A percentile compares a stretch with the other conserved stretches of the same genome.
Evolutionary conservation across 2,797 vertebrate genomes (phyloP).

Genomic region (Gallinago nigripennis): DNA sequence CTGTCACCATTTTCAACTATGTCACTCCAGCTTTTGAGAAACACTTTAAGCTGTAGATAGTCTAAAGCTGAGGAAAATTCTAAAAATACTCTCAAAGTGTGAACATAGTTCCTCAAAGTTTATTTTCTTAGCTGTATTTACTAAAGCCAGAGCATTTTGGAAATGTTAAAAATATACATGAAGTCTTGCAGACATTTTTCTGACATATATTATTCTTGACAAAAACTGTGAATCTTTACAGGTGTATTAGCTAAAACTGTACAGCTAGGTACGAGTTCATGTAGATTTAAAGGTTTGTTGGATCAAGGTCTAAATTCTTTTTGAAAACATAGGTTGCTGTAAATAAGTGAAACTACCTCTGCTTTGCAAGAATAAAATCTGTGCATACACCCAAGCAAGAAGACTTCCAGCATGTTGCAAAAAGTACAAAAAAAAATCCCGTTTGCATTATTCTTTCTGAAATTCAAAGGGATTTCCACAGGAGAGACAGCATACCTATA

Average conservation of each 20-base stretch:
- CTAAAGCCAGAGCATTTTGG: not conserved
- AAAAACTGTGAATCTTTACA: not conserved
- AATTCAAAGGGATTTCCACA: not conserved
- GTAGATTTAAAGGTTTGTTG: not conserved
- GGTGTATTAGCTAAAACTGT: not conserved
- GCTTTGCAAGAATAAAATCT: not conserved
- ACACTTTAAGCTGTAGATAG: not conserved
- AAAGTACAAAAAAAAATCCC: not conserved
- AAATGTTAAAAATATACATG: not conserved
- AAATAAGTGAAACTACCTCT: not conserved
- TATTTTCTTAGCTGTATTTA: constrained; percentile 28
- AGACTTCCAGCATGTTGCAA: not conserved
- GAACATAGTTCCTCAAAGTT: not conserved
- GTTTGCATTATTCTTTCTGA: not conserved
- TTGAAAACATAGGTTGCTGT: not conserved
- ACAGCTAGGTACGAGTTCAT: not conserved
- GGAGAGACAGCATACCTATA: not conserved
- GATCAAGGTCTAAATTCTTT: not conserved
- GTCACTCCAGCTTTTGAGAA: not conserved
- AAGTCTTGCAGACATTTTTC: constrained; percentile 7
- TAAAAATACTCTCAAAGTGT: not conserved
- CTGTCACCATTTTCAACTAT: not conserved
- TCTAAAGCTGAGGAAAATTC: not conserved
- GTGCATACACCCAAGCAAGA: not conserved
- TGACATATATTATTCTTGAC: not conserved